Evolutionary conservation across 1,140 invertebrate species (phyloP), one percentile per base, ranked within the genome.

Genomic region (Calephelis virginiensis): DNA sequence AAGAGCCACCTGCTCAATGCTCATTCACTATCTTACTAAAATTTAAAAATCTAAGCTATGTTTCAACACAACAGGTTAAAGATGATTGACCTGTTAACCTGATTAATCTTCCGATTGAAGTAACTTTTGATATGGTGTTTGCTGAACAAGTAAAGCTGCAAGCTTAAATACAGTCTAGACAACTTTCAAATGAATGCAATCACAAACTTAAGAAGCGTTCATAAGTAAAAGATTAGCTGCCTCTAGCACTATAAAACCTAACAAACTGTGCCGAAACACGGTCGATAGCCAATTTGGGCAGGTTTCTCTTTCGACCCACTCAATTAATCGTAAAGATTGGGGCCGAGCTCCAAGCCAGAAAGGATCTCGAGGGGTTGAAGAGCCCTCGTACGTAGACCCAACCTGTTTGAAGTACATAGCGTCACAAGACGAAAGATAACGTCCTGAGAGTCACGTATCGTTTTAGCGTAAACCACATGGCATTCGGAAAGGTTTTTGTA

Each of bases 241-340:
- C 53, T 11, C 17, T 56, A 56, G 37, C 53, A 56, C 53, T 56
- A 56, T 56, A 12, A 56, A 56, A 56, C 53, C 53, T 56, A 56
- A 56, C 53, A 56, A 56, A 11, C 11, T 56, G 17, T 56, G 17
- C 28, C 53, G 17, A 37, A 46, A 62, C 45, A 56, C 40, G 50
- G 67, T 63, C 67, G 67, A 59, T 60, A 64, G 67, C 67, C 67
- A 64, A 68, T 68, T 68, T 68, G 63, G 47, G 61, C 43, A 56
- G 40, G 46, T 62, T 62, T 62, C 61, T 46, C 49, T 68, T 68
- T 63, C 47, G 37, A 50, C 67, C 61, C 67, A 64, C 62, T 64
- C 56, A 69, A 69, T 69, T 69, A 69, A 64, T 69, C 67, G 62
- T 69, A 64, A 64, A 69, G 67, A 69, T 69, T 63, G 66, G 62